Percentiles rank a stretch among this genome's conserved stretches.
phyloP scores from a whole-genome alignment of 2,113 vertebrate genomes.

The Thamnaconus septentrionalis region DNA sequence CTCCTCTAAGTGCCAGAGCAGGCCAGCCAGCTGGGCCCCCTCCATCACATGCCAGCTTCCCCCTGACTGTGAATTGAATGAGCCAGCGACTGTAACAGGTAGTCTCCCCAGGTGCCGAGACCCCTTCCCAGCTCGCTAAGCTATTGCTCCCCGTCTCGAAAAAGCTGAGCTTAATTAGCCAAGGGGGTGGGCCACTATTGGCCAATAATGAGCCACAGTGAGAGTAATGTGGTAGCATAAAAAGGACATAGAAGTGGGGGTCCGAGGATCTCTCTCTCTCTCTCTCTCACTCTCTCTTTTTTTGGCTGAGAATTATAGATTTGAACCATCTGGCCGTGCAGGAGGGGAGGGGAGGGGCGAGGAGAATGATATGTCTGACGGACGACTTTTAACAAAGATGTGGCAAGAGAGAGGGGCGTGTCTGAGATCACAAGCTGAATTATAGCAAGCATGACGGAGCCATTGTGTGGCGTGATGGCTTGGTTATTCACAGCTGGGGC shows the following conservation, averaged over 20 bases:
- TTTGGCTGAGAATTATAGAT: constrained; percentile 92
- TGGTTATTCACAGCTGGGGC: constrained; percentile 82
- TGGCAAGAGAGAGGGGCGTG: constrained; percentile 86
- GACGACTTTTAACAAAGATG: constrained; percentile 87
- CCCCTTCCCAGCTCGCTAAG: constrained; percentile 74
- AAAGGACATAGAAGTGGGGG: constrained; percentile 44
- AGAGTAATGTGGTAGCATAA: constrained; percentile 56
- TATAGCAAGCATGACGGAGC: constrained; percentile 77
- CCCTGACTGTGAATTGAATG: constrained; percentile 64
- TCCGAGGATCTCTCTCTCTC: constrained; percentile 30
- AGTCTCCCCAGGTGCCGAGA: constrained; percentile 87
- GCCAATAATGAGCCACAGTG: constrained; percentile 82
- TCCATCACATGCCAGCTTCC: constrained; percentile 13
- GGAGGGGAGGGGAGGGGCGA: constrained; percentile 39
- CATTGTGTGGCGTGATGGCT: constrained; percentile 83
- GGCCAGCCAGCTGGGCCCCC: constrained; percentile 62
- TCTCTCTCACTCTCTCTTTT: constrained; percentile 13
- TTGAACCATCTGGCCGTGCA: constrained; percentile 91
- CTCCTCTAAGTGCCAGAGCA: constrained; percentile 34
- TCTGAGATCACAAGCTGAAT: constrained; percentile 86
- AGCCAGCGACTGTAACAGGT: constrained; percentile 79
- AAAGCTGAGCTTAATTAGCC: constrained; percentile 97
- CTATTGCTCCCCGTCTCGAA: constrained; percentile 82
- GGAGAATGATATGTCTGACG: constrained; percentile 77
- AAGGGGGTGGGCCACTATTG: constrained; percentile 76